Evolutionary conservation across 2,113 vertebrate genomes (phyloP).

Genomic region (Reinhardtius hippoglossoides): DNA sequence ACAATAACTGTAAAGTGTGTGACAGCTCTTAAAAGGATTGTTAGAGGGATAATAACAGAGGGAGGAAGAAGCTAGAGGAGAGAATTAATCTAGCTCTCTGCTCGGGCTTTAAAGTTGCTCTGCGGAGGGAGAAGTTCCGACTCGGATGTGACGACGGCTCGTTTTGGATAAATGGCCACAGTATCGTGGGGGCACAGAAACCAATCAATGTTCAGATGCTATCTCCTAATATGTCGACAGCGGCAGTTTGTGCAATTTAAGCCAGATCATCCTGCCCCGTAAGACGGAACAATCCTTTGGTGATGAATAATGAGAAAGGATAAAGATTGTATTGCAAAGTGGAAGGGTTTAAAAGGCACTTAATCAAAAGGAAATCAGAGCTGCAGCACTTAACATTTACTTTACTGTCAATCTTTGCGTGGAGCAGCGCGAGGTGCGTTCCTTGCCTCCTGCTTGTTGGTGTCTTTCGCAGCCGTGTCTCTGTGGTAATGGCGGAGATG

Average conservation of each 20-base stretch:
- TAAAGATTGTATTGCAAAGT: slow-evolving; percentile 58
- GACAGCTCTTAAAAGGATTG: slow-evolving; percentile 83
- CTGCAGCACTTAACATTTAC: slow-evolving; percentile 74
- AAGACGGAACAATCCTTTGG: slow-evolving; percentile 67
- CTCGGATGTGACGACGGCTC: slow-evolving; percentile 61
- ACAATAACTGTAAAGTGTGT: slow-evolving; percentile 78
- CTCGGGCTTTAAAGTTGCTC: slow-evolving; percentile 76
- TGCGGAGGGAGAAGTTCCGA: slow-evolving; percentile 66
- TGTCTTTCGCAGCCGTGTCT: slow-evolving; percentile 72
- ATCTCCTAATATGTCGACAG: slow-evolving; percentile 74
- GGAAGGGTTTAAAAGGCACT: slow-evolving; percentile 65
- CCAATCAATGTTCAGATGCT: slow-evolving; percentile 78
- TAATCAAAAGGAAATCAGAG: slow-evolving; percentile 76
- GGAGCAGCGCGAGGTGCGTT: slow-evolving; percentile 51
- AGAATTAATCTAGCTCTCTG: slow-evolving; percentile 78
- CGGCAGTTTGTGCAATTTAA: slow-evolving; percentile 73
- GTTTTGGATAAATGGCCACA: slow-evolving; percentile 76
- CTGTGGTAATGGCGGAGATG: slow-evolving; percentile 75
- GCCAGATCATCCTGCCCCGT: slow-evolving; percentile 64
- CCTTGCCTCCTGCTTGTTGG: slow-evolving; percentile 68
- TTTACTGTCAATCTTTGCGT: slow-evolving; percentile 67
- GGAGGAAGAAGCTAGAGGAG: slow-evolving; percentile 65
- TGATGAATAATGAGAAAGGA: slow-evolving; percentile 71
- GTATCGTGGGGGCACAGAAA: slow-evolving; percentile 66
- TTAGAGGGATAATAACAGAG: slow-evolving; percentile 80